Evolutionary conservation across 2,888 invertebrate genomes (phyloP).

Genomic region (Dexiosoma caninum): DNA sequence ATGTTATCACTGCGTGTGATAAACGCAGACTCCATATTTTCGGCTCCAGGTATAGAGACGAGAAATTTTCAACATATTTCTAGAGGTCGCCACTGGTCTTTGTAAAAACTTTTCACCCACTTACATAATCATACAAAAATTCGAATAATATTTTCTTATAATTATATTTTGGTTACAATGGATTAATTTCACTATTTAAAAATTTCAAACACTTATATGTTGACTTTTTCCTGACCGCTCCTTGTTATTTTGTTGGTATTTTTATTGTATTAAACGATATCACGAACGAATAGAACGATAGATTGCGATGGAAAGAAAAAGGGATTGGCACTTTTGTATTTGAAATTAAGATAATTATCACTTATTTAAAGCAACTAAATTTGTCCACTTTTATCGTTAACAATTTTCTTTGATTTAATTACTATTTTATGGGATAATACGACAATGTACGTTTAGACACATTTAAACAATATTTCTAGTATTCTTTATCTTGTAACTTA

Average conservation of each 20-base stretch:
- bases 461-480: conserved; percentile 31
- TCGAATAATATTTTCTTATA: background rate
- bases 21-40: conserved; percentile 75
- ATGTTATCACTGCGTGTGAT: conserved; percentile 65
- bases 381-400: conserved; percentile 48
- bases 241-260: conserved; percentile 41
- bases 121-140: conserved; percentile 69
- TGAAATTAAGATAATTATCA: conserved; percentile 53
- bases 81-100: conserved; percentile 70
- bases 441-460: conserved; percentile 9
- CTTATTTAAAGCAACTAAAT: conserved; percentile 45
- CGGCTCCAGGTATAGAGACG: conserved; percentile 72
- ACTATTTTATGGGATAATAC: conserved; percentile 44
- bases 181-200: conserved; percentile 9
- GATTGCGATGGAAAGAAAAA: too few relatives aligned
- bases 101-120: conserved; percentile 69
- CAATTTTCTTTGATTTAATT: conserved; percentile 50
- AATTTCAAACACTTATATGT: conserved; percentile 3
- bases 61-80: conserved; percentile 68
- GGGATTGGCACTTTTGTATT: conserved; percentile 63
- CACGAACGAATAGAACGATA: too few relatives aligned
- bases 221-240: conserved; percentile 43
- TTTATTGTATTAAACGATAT: conserved; percentile 35
- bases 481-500: conserved; percentile 32
- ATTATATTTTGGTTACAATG: conserved; percentile 11